Percentiles rank a stretch among this genome's conserved stretches.
These are phyloP conservation scores for Melitaea cinxia DNA, from an alignment of 1,140 invertebrate species.

Conservation along the genomic window DNA sequence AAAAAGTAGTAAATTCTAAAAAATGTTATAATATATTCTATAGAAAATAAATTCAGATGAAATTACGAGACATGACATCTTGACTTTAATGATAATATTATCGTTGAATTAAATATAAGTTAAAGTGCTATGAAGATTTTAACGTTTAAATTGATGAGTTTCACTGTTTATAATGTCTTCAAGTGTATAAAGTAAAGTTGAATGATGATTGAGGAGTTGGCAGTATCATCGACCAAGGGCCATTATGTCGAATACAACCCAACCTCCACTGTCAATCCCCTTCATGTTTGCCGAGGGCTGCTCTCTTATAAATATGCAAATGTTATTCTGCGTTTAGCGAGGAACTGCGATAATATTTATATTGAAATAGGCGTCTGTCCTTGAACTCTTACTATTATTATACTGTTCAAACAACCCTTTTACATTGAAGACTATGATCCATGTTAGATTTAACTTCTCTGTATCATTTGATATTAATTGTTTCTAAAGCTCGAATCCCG, in stretches of 20 bases:
- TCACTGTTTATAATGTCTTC: not conserved
- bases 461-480: conserved; percentile 13
- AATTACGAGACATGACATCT: no score
- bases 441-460: conserved; percentile 47
- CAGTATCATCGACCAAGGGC: conserved; percentile 54
- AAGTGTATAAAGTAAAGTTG: conserved; percentile 1
- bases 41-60: no score
- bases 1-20: no score
- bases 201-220: conserved; percentile 10
- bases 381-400: conserved; percentile 72
- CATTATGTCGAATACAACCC: conserved; percentile 67
- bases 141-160: not conserved
- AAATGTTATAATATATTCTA: no score
- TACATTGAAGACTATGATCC: conserved; percentile 53
- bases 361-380: conserved; percentile 70
- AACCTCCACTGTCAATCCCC: conserved; percentile 54
- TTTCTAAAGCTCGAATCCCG: not conserved
- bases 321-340: conserved; percentile 73
- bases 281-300: conserved; percentile 66
- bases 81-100: no score
- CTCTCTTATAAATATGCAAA: conserved; percentile 77
- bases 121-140: not conserved
- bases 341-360: conserved; percentile 75
- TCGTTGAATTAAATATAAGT: not conserved
- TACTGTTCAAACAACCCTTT: conserved; percentile 67